Base-by-base conservation (phyloP, 2,888 invertebrate species). In the Pristionchus entomophagus region DNA sequence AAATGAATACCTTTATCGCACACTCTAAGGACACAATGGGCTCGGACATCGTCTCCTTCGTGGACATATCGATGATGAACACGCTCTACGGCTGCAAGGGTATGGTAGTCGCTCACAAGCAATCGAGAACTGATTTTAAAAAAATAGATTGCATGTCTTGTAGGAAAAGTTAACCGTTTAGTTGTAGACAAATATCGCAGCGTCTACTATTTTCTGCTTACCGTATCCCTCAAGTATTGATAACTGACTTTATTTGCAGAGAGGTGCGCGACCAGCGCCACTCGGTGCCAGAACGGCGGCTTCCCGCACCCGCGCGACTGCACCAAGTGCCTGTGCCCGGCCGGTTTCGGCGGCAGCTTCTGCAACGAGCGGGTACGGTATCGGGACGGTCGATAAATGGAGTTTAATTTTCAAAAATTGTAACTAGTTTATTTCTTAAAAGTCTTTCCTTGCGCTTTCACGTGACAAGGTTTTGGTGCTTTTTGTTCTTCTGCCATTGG, bases 41-140 rank as follows among this genome's bases (percentile, higher is more conserved):
- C 4, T 89, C 89, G n/a, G 91, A 91, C 78, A 88, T 91, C 45
- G 89, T 91, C 14, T 87, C 89, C 41, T 91, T 91, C 73, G 89
- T 89, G 62, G 92, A 92, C 86, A 88, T 92, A 29, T 90, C 91
- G 14, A 91, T 90, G 89, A 92, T 92, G 91, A 92, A 92, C 87
- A 89, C 90, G 56, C 91, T 91, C 81, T 92, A 92, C 86, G 88
- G 89, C 41, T 92, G 92, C 88, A 89, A 90, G 86, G 88, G 90
- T 89, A 69, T 32, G 81, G 81, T 56, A 80, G 35, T 19, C n/a
- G 38, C 17, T 26, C n/a, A 6, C n/a, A 12, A 32, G 4, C 35
- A 26, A 59, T 62, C 62, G 17, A 62, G 10, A 62, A 62, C 0
- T 62, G 29, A 32, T 8, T 14, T 10, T 10, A n/a, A n/a, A n/a